Percentiles rank a stretch among this genome's conserved stretches.
Conservation (phyloP, 2,113 vertebrate species). For the Tychaedon coryphoeus region DNA sequence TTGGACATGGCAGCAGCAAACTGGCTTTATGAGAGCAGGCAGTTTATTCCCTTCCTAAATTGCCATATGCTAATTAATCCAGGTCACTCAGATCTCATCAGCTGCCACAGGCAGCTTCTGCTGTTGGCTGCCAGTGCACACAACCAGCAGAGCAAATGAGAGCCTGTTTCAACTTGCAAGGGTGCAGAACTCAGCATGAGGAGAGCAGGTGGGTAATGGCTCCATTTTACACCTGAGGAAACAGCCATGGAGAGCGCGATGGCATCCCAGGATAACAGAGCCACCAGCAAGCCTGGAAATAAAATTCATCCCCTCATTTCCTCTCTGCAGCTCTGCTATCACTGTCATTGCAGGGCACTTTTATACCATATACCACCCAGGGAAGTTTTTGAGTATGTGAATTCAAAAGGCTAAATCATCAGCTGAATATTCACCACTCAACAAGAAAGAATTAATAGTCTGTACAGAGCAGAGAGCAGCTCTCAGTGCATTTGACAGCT, state of each 20-base stretch:
- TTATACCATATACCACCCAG: not conserved
- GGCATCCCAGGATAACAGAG: not conserved
- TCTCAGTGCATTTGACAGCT: not conserved
- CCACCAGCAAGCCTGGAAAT: not conserved
- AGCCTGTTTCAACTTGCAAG: not conserved
- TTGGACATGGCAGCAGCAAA: not conserved
- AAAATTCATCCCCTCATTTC: not conserved
- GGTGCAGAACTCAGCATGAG: not conserved
- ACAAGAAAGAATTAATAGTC: not conserved
- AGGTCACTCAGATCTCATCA: not conserved
- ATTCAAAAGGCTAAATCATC: not conserved
- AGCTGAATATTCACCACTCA: not conserved
- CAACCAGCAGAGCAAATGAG: not conserved
- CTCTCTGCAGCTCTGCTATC: not conserved
- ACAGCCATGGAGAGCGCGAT: not conserved
- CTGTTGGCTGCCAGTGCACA: not conserved
- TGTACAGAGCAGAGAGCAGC: not conserved
- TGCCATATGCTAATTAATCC: not conserved
- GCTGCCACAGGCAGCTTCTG: not conserved
- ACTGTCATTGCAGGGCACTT: not conserved
- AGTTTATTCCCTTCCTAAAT: not conserved
- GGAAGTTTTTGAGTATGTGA: not conserved
- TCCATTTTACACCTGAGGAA: constrained; percentile 42
- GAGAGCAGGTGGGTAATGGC: not conserved
- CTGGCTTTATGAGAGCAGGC: not conserved